Evolutionary conservation across 2,888 invertebrate species (phyloP).

Genomic region (Strigamia transsilvanica): DNA sequence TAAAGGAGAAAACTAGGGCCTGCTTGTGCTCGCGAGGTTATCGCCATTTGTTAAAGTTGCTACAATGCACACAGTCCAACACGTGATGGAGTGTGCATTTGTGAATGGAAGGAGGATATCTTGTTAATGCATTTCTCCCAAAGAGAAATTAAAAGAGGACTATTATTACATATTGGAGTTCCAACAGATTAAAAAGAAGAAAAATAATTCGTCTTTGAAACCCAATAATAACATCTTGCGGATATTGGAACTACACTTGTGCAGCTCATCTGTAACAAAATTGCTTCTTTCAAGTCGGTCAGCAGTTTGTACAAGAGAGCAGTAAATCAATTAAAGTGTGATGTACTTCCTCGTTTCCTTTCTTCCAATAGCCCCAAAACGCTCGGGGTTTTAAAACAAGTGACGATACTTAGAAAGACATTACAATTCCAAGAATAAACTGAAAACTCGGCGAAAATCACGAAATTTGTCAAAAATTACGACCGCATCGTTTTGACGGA

Average conservation of each 20-base stretch:
- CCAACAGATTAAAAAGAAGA: neutral
- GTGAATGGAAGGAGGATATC: neutral
- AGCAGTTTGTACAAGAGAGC: constrained; percentile 12
- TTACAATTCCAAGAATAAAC: no score
- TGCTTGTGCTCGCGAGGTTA: neutral
- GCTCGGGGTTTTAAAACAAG: no score
- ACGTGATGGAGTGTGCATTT: neutral
- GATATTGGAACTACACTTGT: constrained; percentile 1
- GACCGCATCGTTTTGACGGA: no score
- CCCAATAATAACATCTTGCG: neutral
- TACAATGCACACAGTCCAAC: neutral
- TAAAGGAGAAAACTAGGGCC: neutral
- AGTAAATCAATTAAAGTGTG: constrained; percentile 37
- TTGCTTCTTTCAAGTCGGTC: constrained; percentile 14
- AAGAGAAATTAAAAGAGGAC: no score
- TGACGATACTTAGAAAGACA: no score
- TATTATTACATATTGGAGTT: no score
- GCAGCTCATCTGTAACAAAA: constrained; percentile 8
- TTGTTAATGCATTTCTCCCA: no score
- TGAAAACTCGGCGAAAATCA: no score
- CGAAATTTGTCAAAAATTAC: no score
- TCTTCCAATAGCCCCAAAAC: neutral
- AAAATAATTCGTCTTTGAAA: neutral
- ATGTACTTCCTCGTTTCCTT: neutral
- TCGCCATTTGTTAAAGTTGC: neutral